Conservation (phyloP, 2,113 vertebrate species). For the Microcebus ravelobensis region DNA sequence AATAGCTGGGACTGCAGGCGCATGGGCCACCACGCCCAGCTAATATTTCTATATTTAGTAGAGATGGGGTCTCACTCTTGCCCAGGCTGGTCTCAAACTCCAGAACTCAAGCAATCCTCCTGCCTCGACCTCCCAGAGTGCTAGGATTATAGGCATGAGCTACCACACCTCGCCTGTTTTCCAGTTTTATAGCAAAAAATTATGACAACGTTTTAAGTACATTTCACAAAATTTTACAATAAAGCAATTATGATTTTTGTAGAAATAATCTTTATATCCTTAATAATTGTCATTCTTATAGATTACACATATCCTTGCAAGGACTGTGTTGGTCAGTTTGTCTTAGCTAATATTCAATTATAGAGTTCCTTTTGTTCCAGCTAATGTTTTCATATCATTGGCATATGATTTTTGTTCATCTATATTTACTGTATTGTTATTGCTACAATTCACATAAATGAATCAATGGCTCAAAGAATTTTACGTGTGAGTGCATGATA, state of each 20-base stretch:
- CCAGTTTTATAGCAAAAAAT: background rate
- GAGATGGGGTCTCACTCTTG: no score
- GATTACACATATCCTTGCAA: background rate
- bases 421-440: background rate
- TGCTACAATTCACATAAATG: background rate
- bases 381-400: background rate
- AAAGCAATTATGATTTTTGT: background rate
- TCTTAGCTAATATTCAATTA: background rate
- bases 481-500: background rate
- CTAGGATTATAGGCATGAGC: no score
- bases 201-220: background rate
- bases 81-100: no score
- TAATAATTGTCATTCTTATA: background rate
- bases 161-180: no score
- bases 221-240: background rate
- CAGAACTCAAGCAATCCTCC: no score
- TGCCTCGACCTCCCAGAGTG: no score
- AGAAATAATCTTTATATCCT: background rate
- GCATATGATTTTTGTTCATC: background rate
- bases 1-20: no score
- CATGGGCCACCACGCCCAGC: no score
- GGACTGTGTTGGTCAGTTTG: background rate
- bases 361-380: background rate
- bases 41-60: no score
- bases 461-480: background rate